These are phyloP conservation scores for Muricea muricata DNA, from an alignment of 92 coral and sea anemone genomes.

Conservation along the genomic window DNA sequence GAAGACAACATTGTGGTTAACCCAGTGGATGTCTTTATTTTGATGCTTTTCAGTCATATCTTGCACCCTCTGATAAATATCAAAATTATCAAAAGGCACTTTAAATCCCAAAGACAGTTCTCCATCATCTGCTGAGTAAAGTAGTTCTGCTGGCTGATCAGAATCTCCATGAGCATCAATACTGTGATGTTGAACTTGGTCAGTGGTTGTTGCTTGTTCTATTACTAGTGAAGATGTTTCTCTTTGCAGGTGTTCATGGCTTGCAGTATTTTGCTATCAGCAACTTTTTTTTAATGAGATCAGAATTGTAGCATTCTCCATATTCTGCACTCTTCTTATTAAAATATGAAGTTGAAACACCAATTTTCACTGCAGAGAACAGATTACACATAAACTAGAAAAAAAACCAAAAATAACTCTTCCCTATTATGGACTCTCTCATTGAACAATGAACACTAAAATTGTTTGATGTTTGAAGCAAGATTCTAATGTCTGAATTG, in stretches of 20 bases:
- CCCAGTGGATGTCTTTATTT: too few species aligned
- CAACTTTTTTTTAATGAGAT: not conserved
- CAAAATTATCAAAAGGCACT: too few species aligned
- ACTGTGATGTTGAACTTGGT: not conserved
- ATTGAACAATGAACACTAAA: too few species aligned
- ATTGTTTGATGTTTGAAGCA: too few species aligned
- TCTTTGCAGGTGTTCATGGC: not conserved
- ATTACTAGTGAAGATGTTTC: not conserved
- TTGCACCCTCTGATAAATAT: slow-evolving; percentile 48
- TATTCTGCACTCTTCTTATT: slow-evolving; percentile 30
- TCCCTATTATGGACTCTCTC: too few species aligned
- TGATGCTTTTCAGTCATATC: slow-evolving; percentile 47
- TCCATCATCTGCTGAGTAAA: not conserved
- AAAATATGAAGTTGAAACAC: slow-evolving; percentile 11
- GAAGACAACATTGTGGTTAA: slow-evolving; percentile 23
- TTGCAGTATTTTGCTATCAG: not conserved
- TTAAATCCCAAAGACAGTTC: slow-evolving; percentile 43
- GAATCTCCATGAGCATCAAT: not conserved
- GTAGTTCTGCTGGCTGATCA: not conserved
- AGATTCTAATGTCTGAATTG: too few species aligned
- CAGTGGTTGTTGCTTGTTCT: not conserved
- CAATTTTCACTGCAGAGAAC: slow-evolving; percentile 18
- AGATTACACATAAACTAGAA: slow-evolving; percentile 43
- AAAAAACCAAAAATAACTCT: not conserved
- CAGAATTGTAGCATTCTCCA: slow-evolving; percentile 16